Percentiles rank a stretch among this genome's conserved stretches.
These are phyloP conservation scores for Chauna torquata DNA, from an alignment of 2,113 vertebrate genomes.

Conservation along the genomic window DNA sequence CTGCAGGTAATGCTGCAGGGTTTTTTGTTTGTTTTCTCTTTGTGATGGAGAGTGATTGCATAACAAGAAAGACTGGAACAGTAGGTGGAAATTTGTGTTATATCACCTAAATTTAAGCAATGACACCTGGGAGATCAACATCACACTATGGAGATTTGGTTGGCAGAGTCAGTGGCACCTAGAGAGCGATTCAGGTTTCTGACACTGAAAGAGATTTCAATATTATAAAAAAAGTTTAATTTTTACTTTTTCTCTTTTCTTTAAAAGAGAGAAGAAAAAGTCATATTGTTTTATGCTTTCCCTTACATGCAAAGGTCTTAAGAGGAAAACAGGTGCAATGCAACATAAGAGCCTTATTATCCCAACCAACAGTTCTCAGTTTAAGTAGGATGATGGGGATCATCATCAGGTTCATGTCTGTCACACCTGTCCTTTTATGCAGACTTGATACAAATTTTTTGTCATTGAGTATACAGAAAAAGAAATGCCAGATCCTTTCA, in stretches of 20 bases:
- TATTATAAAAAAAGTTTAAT: background rate
- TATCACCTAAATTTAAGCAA: too few species aligned
- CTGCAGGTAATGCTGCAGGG: too few species aligned
- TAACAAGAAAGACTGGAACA: too few species aligned
- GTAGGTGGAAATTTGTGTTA: too few species aligned
- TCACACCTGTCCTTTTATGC: background rate
- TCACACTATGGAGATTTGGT: too few species aligned
- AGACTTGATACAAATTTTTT: background rate
- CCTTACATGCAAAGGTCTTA: background rate
- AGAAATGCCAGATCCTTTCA: background rate
- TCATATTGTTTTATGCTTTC: background rate
- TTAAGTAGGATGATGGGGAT: background rate
- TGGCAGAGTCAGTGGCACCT: too few species aligned
- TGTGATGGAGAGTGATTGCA: too few species aligned
- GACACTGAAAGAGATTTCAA: background rate
- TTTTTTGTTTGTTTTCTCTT: too few species aligned
- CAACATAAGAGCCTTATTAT: background rate
- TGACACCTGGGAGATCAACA: too few species aligned
- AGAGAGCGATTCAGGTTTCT: background rate
- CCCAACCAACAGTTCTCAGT: background rate
- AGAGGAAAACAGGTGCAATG: background rate
- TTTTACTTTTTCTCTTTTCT: background rate
- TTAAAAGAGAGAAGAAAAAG: background rate
- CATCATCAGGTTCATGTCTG: background rate
- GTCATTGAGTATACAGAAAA: background rate